Evolutionary conservation across 2,797 vertebrate genomes (phyloP).

Genomic region (Centroberyx gerrardi): DNA sequence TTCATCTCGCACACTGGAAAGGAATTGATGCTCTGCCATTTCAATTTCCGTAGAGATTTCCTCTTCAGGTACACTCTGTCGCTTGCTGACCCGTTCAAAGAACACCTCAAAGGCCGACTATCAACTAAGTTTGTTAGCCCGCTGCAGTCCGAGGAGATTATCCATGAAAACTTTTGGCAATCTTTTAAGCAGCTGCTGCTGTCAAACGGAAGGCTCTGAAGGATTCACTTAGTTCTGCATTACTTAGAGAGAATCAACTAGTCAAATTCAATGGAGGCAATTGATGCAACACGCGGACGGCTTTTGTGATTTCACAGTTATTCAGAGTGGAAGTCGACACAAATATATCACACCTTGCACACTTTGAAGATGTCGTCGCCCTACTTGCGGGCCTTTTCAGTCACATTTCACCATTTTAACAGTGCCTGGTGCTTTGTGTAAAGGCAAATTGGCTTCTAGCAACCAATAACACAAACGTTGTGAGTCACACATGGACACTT

Average conservation of each 20-base stretch:
- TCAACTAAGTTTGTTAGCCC: slow-evolving; percentile 26
- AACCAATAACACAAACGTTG: slow-evolving; percentile 25
- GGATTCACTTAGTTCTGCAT: slow-evolving; percentile 48
- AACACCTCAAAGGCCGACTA: slow-evolving; percentile 5
- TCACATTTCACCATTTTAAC: no score
- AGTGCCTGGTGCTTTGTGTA: no score
- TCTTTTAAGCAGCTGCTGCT: slow-evolving; percentile 39
- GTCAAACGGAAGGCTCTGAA: slow-evolving; percentile 37
- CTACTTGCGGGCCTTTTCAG: slow-evolving; percentile 22
- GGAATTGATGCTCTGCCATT: slow-evolving; percentile 21
- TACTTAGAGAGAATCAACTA: slow-evolving; percentile 33
- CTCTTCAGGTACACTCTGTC: neutral
- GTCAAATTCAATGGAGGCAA: slow-evolving; percentile 14
- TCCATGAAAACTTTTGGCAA: slow-evolving; percentile 35
- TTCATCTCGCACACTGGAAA: neutral
- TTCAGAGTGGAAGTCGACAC: slow-evolving; percentile 38
- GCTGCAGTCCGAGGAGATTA: neutral
- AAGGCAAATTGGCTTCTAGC: slow-evolving; percentile 36
- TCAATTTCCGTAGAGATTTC: slow-evolving; percentile 17
- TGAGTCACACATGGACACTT: slow-evolving; percentile 11
- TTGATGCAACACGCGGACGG: slow-evolving; percentile 25
- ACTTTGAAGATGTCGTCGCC: slow-evolving; percentile 33
- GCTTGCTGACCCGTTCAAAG: slow-evolving; percentile 45
- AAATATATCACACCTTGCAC: slow-evolving; percentile 31
- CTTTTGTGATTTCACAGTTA: slow-evolving; percentile 63